Base-by-base conservation (phyloP, 2,113 vertebrate species). In the Rhinichthys klamathensis region DNA sequence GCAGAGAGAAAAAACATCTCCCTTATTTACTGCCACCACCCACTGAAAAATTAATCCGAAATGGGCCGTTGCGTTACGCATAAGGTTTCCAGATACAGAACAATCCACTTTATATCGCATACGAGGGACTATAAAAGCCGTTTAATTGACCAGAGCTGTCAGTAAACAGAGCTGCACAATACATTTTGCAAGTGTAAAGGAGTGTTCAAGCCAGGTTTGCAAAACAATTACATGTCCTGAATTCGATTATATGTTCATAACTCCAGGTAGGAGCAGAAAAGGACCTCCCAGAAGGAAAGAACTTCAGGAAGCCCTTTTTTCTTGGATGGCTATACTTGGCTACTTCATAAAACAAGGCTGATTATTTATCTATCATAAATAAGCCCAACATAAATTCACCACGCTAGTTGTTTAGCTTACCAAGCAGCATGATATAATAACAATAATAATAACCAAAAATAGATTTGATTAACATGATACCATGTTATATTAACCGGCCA, bases 21-120 rank as follows among this genome's bases (percentile, higher is more conserved):
- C n/a, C 58, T 46, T 63, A 80, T 79, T 46, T 49, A 84, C 56
- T 75, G 65, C 69, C 27, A 84, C 56, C 13, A 41, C 61, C 72
- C n/a, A 56, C 58, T 30, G 44, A 30, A 70, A 32, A 84, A 77
- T 82, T 25, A 60, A 75, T 76, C 60, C 82, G 23, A 51, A 77
- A 15, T 76, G 12, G 54, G 67, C 46, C 8, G 16, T 32, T 76
- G 13, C 58, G 1, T 44, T 65, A 74, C 44, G 16, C 63, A 80
- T 58, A 41, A 74, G 30, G 16, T 80, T 18, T 25, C 58, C 16
- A 65, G 83, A 69, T 76, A 84, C 16, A 25, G 13, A 74, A n/a
- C 41, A 67, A 86, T 25, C 15, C 4, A 49, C 46, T 54, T 76
- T 54, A 51, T 76, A 54, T 54, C 0, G 7, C 74, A 76, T 51